Conservation (phyloP, 2,113 vertebrate genomes). For the Aleadryas rufinucha region DNA sequence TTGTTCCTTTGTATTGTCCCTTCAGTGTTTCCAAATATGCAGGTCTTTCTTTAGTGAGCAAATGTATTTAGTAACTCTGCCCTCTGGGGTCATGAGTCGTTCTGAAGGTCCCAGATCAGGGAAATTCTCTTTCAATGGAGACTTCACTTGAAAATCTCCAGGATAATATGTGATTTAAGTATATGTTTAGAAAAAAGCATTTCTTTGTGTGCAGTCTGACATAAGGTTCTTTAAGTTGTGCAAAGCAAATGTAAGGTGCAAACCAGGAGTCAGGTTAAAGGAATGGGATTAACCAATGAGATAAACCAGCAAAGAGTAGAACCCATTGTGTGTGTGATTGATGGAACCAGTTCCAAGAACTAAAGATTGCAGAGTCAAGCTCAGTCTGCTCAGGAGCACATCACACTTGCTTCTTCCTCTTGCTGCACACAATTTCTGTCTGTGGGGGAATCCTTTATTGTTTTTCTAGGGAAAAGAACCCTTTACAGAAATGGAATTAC, state of each 20-base stretch:
- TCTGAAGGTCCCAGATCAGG: not conserved
- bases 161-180: not conserved
- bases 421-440: not conserved
- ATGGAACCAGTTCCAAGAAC: not conserved
- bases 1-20: not conserved
- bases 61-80: not conserved
- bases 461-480: slow-evolving; percentile 2
- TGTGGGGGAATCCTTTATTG: not conserved
- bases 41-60: not conserved
- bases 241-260: not conserved
- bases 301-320: not conserved
- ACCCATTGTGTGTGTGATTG: not conserved
- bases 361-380: not conserved
- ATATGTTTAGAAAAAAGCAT: not conserved
- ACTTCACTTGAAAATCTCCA: not conserved
- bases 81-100: not conserved
- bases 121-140: not conserved
- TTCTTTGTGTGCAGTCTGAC: not conserved
- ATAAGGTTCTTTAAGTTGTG: not conserved
- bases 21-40: not conserved
- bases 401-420: not conserved
- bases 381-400: not conserved
- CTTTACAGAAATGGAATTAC: slow-evolving; percentile 14
- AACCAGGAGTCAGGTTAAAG: not conserved
- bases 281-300: not conserved